Base-by-base conservation (phyloP, 2,888 invertebrate species). In the Iselma pallidipennis region DNA sequence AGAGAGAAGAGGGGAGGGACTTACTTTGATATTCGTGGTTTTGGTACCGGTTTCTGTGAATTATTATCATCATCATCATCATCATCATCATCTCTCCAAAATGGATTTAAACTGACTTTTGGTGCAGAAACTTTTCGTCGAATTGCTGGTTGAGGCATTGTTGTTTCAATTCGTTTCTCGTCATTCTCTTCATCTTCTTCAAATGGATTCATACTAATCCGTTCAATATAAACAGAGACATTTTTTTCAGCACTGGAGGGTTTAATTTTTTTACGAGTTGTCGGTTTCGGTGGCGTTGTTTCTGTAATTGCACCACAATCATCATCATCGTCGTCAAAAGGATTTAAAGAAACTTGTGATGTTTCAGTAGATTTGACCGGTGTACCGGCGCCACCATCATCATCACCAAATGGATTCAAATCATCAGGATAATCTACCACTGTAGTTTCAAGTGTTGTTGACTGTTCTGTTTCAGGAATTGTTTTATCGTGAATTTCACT, bases 371-470 rank as follows among this genome's bases (percentile, higher is more conserved):
- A 45, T 31, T 59, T 55, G 12, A 9, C 28, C 10, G n/a, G 16
- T 28, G 14, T 57, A 49, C 65, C 83, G n/a, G n/a, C n/a, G 49
- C 82, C 83, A 45, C 87, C 86, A 25, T 85, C 86, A 58, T 91
- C 91, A 69, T 89, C 90, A 31, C 86, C 89, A 82, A 95, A 95
- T 4, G 95, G 95, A 84, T 95, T 95, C 66, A 94, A 83, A 75
- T 91, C 87, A 66, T 88, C 88, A 0, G 95, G 95, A 82, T 95
- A 78, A 16, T 69, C 61, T 60, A 65, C 65, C 25, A 59, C 57
- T 28, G 66, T 67, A n/a, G 54, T 51, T 28, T 2, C 4, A 23
- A 5, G 1, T 21, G 25, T 7, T 42, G 4, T 37, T 9, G 37
- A 31, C 12, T 21, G 9, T 23, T 12, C 7, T 59, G 9, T 26